These are phyloP conservation scores for Pempheris klunzingeri DNA, from an alignment of 2,797 vertebrate species.

Conservation along the genomic window DNA sequence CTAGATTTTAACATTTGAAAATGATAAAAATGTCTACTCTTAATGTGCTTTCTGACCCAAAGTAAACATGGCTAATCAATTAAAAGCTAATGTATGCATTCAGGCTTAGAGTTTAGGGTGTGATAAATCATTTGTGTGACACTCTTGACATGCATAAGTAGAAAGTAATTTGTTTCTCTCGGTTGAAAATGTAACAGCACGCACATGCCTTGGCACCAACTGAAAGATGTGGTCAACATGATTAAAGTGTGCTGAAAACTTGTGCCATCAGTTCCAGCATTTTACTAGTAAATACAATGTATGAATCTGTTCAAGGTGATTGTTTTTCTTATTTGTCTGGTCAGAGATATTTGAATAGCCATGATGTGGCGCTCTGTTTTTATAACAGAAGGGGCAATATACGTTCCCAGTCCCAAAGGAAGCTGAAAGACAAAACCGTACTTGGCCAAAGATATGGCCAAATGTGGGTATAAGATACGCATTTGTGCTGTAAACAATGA, in stretches of 20 bases:
- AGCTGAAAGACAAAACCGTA: slow-evolving; percentile 21
- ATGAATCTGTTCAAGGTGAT: background rate
- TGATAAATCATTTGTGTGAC: slow-evolving; percentile 26
- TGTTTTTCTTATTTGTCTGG: slow-evolving; percentile 6
- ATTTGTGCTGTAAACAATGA: slow-evolving; percentile 5
- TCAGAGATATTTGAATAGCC: slow-evolving; percentile 27
- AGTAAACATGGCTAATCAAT: slow-evolving; percentile 21
- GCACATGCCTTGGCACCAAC: background rate
- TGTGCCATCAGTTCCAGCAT: background rate
- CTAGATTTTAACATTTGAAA: slow-evolving; percentile 33
- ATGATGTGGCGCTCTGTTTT: slow-evolving; percentile 38
- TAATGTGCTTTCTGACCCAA: slow-evolving; percentile 1
- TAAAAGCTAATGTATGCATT: slow-evolving; percentile 14
- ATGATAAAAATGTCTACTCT: background rate
- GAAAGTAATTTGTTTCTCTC: slow-evolving; percentile 14
- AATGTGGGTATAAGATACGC: background rate
- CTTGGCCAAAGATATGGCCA: background rate
- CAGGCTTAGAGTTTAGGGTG: slow-evolving; percentile 6
- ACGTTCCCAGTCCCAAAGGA: slow-evolving; percentile 17
- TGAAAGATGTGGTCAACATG: slow-evolving; percentile 20
- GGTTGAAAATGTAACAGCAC: background rate
- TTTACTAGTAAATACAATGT: slow-evolving; percentile 9
- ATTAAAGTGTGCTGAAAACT: slow-evolving; percentile 9
- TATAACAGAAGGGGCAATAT: slow-evolving; percentile 34
- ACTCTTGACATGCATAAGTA: background rate